Conservation (phyloP, 2,888 invertebrate genomes). For the Drosophila histrio region DNA sequence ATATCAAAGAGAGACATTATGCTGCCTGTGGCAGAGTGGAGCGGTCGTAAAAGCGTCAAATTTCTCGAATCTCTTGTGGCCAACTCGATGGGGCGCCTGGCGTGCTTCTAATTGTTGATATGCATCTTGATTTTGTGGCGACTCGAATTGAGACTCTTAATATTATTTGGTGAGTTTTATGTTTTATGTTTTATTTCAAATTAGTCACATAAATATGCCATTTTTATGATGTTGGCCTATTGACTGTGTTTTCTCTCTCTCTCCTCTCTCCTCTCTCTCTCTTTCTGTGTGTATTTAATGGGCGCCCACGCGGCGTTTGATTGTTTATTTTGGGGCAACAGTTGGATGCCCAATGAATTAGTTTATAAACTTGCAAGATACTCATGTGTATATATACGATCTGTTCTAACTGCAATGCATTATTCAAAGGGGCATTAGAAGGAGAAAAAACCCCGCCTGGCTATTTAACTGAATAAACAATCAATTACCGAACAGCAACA, state of each 20-base stretch:
- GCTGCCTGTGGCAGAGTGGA: slow-evolving; percentile 40
- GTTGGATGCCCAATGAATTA: neutral
- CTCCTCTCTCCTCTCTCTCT: neutral
- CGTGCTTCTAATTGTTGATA: slow-evolving; percentile 66
- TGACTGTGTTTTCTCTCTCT: slow-evolving; percentile 3
- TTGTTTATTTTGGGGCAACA: slow-evolving; percentile 56
- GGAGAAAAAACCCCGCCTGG: slow-evolving; percentile 37
- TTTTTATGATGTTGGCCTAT: slow-evolving; percentile 64
- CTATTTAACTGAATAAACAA: slow-evolving; percentile 64
- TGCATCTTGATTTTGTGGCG: slow-evolving; percentile 51
- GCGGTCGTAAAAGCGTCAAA: slow-evolving; percentile 80
- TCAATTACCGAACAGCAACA: slow-evolving; percentile 61
- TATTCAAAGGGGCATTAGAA: slow-evolving; percentile 54
- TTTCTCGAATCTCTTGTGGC: slow-evolving; percentile 62
- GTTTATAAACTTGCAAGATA: neutral
- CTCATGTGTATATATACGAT: neutral
- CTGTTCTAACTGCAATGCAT: slow-evolving; percentile 35
- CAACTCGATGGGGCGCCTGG: slow-evolving; percentile 45
- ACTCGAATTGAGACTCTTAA: slow-evolving; percentile 66
- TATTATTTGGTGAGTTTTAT: slow-evolving; percentile 81
- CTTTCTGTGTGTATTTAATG: slow-evolving; percentile 8
- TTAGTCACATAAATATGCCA: slow-evolving; percentile 78
- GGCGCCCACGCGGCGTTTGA: slow-evolving; percentile 69
- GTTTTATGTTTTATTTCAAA: slow-evolving; percentile 76
- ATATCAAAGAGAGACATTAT: slow-evolving; percentile 78